Conservation (phyloP, 2,797 vertebrate genomes). For the Sebastes diaconus region DNA sequence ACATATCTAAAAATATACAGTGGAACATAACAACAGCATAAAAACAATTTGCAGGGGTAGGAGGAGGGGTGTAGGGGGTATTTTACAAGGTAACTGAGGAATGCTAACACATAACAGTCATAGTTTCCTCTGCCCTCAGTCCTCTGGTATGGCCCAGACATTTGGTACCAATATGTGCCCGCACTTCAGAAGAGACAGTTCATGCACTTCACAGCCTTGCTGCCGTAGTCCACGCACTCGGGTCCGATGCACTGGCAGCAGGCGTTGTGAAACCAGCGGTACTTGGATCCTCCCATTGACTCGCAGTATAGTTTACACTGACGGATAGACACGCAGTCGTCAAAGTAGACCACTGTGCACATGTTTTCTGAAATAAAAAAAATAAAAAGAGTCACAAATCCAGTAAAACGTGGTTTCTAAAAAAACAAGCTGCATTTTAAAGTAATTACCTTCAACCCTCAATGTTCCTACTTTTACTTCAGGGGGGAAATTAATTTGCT, state of each 20-base stretch:
- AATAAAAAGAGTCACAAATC: slow-evolving; percentile 45
- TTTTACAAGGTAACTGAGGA: slow-evolving; percentile 76
- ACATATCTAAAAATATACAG: slow-evolving; percentile 82
- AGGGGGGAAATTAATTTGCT: slow-evolving; percentile 41
- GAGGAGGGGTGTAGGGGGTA: slow-evolving; percentile 42
- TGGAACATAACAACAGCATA: slow-evolving; percentile 76
- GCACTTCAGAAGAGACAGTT: slow-evolving; percentile 94
- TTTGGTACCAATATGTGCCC: slow-evolving; percentile 62
- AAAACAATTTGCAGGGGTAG: slow-evolving; percentile 70
- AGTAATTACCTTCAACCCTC: slow-evolving; percentile 46
- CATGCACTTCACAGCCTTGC: slow-evolving; percentile 96
- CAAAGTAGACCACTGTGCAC: slow-evolving; percentile 99
- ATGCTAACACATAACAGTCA: slow-evolving; percentile 66
- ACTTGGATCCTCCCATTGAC: slow-evolving; percentile 99
- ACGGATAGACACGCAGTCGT: slow-evolving; percentile 98
- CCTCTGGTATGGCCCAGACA: slow-evolving; percentile 59
- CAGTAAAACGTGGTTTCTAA: slow-evolving; percentile 25
- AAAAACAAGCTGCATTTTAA: slow-evolving; percentile 41
- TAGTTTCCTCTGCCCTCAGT: slow-evolving; percentile 67
- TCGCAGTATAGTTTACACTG: slow-evolving; percentile 98
- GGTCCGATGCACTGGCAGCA: slow-evolving; percentile 98
- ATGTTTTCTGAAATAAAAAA: slow-evolving; percentile 85
- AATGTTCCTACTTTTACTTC: slow-evolving; percentile 41
- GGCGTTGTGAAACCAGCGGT: slow-evolving; percentile 99
- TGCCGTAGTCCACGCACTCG: slow-evolving; percentile 97